Conservation (phyloP, 2,888 invertebrate genomes). For the Aproaerema taeniolella region DNA sequence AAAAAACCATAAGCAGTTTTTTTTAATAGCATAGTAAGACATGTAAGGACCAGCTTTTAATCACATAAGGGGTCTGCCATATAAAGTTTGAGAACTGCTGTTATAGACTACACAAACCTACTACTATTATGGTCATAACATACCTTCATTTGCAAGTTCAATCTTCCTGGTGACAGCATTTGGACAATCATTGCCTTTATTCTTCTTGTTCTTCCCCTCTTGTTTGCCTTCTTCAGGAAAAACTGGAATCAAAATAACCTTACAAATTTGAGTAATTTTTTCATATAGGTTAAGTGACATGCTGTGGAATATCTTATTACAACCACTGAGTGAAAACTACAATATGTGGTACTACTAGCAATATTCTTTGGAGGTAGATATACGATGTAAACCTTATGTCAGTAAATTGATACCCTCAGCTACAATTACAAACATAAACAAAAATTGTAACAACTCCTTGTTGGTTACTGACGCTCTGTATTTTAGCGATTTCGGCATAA, state of each 20-base stretch:
- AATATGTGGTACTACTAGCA: neutral
- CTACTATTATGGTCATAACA: no score
- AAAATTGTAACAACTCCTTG: no score
- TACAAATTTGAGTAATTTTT: slow-evolving; percentile 2
- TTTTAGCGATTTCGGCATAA: no score
- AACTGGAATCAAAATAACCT: slow-evolving; percentile 2
- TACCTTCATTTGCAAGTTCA: slow-evolving; percentile 43
- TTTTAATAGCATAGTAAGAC: no score
- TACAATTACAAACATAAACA: slow-evolving; percentile 9
- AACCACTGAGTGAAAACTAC: neutral
- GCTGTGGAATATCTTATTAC: no score
- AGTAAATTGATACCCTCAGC: neutral
- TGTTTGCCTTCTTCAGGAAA: neutral
- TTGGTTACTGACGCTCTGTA: no score
- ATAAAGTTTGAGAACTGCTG: no score
- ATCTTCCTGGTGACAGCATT: slow-evolving; percentile 22
- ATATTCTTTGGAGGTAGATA: neutral
- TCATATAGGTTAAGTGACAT: slow-evolving; percentile 2
- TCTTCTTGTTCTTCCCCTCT: no score
- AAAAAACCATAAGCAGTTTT: no score
- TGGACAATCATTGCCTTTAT: neutral
- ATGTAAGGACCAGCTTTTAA: no score
- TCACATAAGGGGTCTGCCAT: no score
- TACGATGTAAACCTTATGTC: neutral
- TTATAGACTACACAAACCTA: no score